phyloP scores from a whole-genome alignment of 2,797 vertebrate genomes.

The Hemibagrus guttatus region DNA sequence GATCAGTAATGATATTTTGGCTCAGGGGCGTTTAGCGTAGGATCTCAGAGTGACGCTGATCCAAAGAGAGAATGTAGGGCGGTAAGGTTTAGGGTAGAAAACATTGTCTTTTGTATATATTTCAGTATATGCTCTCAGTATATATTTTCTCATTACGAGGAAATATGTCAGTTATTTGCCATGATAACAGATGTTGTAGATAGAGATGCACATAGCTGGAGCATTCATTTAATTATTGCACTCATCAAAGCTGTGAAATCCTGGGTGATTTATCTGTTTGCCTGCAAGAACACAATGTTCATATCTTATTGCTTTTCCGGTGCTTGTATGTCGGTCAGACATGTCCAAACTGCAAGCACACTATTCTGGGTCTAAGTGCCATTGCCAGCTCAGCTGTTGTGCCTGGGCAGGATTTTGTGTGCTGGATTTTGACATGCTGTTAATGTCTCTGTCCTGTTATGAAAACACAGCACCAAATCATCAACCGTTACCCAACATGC shows the following conservation, averaged over 20 bases:
- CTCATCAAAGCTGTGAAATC: constrained; percentile 5
- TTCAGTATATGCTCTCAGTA: too few species aligned
- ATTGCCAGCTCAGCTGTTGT: constrained; percentile 70
- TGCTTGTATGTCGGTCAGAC: constrained; percentile 17
- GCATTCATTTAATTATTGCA: constrained; percentile 6
- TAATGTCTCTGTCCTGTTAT: constrained; percentile 49
- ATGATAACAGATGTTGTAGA: constrained; percentile 13
- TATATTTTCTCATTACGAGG: not conserved
- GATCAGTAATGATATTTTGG: constrained; percentile 47
- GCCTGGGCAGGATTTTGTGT: constrained; percentile 6
- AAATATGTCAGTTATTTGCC: not conserved
- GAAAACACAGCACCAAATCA: constrained; percentile 48
- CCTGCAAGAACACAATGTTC: not conserved
- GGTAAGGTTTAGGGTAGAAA: not conserved
- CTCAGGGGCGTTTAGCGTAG: constrained; percentile 22
- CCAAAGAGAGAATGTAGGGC: not conserved
- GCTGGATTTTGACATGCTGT: not conserved
- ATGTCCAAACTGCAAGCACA: not conserved
- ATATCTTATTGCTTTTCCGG: not conserved
- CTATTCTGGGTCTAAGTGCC: constrained; percentile 51
- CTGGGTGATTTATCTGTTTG: not conserved
- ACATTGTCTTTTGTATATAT: not conserved
- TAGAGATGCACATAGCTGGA: not conserved
- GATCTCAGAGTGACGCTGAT: constrained; percentile 31
- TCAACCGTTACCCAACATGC: constrained; percentile 39